Evolutionary conservation across 2,888 invertebrate genomes (phyloP).

Genomic region (Pseudoips prasinana): DNA sequence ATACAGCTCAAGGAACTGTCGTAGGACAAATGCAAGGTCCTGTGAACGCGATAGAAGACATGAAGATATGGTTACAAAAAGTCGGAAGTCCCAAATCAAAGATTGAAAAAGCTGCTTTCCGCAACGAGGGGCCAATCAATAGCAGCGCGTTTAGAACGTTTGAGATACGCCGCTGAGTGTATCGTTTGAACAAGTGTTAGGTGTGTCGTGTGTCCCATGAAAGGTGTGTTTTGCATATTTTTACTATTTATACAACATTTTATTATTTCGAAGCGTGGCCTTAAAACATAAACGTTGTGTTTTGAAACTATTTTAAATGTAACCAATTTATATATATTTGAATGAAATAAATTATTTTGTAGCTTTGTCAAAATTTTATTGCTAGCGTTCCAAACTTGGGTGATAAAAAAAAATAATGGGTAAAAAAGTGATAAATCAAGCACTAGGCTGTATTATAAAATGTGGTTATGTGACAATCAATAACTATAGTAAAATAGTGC

Average conservation of each 20-base stretch:
- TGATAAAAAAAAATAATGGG: no score
- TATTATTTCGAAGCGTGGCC: not conserved
- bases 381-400: no score
- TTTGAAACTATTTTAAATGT: no score
- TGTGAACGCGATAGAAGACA: conserved; percentile 77
- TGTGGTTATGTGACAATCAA: no score
- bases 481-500: no score
- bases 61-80: conserved; percentile 82
- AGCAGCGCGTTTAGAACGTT: conserved; percentile 68
- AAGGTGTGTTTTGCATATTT: no score
- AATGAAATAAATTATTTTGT: no score
- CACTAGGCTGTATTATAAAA: no score
- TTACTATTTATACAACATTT: no score
- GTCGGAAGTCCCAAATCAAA: conserved; percentile 86
- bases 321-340: no score
- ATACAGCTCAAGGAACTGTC: conserved; percentile 86
- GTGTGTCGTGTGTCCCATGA: not conserved
- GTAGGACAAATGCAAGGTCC: conserved; percentile 85
- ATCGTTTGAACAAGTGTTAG: not conserved
- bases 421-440: no score
- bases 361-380: no score
- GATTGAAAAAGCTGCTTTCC: conserved; percentile 85
- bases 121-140: conserved; percentile 81
- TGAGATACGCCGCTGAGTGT: conserved; percentile 64
- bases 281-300: not conserved